Conservation (phyloP, 2,113 vertebrate species). For the Notothenia rossii region DNA sequence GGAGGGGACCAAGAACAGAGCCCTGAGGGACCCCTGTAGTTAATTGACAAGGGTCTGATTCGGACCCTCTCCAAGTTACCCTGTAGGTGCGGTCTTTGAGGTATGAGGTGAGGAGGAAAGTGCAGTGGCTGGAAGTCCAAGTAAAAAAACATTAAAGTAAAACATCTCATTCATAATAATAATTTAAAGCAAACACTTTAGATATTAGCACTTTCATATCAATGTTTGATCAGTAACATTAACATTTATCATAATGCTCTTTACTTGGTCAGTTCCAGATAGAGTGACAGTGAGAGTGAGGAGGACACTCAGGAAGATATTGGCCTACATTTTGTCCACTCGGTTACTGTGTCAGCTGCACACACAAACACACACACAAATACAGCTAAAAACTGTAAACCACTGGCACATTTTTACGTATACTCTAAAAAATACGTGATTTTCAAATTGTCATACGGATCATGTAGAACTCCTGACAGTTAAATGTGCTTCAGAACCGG, state of each 20-base stretch:
- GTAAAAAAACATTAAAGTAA: too few species aligned
- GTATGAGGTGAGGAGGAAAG: too few species aligned
- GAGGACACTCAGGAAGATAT: background rate
- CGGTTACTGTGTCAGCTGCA: conserved; percentile 4
- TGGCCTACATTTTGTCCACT: conserved; percentile 38
- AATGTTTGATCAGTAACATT: background rate
- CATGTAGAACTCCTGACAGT: background rate
- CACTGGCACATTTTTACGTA: background rate
- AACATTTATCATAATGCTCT: background rate
- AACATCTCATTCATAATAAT: too few species aligned
- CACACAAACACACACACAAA: background rate
- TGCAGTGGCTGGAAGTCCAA: too few species aligned
- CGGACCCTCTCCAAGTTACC: too few species aligned
- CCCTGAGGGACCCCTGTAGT: too few species aligned
- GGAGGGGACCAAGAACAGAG: too few species aligned
- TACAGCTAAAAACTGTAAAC: background rate
- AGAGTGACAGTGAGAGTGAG: background rate
- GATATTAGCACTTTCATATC: too few species aligned
- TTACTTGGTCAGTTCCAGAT: background rate
- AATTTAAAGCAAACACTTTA: too few species aligned
- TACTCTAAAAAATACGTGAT: background rate
- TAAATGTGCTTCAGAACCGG: conserved; percentile 1
- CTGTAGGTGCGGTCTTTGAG: too few species aligned
- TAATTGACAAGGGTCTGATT: too few species aligned
- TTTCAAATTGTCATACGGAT: background rate